Evolutionary conservation across 2,888 invertebrate genomes (phyloP).

Genomic region (Allacma fusca): DNA sequence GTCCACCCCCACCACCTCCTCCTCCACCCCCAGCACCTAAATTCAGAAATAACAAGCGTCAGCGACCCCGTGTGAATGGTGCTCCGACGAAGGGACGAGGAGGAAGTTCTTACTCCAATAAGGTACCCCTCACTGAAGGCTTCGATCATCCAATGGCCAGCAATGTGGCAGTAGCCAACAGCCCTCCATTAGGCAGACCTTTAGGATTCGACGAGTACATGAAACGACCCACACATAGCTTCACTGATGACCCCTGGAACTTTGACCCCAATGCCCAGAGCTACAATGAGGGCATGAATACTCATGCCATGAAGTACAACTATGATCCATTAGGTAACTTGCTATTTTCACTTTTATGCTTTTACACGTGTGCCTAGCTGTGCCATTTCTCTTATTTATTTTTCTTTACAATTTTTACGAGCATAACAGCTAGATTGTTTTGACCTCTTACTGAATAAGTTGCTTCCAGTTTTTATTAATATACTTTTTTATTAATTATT

Average conservation of each 20-base stretch:
- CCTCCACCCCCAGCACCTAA: constrained; percentile 31
- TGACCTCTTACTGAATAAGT: no score
- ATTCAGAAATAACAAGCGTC: constrained; percentile 35
- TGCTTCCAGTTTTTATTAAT: no score
- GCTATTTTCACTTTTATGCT: no score
- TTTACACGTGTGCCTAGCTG: no score
- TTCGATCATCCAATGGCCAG: constrained; percentile 52
- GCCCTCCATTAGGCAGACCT: constrained; percentile 58
- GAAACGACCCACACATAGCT: constrained; percentile 58
- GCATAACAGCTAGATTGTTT: no score
- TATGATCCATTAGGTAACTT: no score
- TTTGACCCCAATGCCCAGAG: constrained; percentile 58
- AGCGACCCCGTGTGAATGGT: constrained; percentile 22
- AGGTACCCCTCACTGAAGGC: constrained; percentile 23
- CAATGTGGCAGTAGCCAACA: constrained; percentile 56
- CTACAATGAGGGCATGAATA: constrained; percentile 51
- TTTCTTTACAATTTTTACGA: no score
- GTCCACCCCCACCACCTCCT: constrained; percentile 39
- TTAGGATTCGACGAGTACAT: constrained; percentile 60
- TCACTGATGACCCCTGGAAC: constrained; percentile 61
- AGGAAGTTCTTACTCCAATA: constrained; percentile 31
- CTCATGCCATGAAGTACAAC: constrained; percentile 57
- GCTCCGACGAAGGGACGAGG: background rate
- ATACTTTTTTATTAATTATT: no score
- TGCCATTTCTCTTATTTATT: no score